Percentiles rank a stretch among this genome's conserved stretches.
These are phyloP conservation scores for Hoplostethus atlanticus DNA, from an alignment of 2,797 vertebrate species.

Conservation along the genomic window DNA sequence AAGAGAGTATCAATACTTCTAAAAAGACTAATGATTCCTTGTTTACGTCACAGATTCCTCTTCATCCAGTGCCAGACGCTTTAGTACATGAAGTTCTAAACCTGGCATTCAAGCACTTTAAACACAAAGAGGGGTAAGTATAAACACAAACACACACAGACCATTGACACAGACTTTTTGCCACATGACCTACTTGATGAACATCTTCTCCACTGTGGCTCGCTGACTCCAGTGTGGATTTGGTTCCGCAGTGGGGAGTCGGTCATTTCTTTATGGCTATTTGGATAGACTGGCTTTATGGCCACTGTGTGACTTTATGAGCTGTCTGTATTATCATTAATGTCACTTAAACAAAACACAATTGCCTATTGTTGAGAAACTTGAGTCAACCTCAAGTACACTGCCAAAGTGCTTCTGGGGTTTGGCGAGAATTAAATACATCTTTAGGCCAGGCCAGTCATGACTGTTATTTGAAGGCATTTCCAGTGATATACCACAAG, in stretches of 20 bases:
- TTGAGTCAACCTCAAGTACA: neutral
- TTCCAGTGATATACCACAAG: neutral
- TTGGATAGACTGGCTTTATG: conserved; percentile 16
- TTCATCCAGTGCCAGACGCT: conserved; percentile 99
- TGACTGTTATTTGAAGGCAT: neutral
- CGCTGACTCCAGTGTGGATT: conserved; percentile 3
- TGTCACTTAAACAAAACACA: conserved; percentile 30
- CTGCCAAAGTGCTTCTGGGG: neutral
- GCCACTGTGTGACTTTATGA: conserved; percentile 31
- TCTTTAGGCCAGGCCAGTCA: neutral
- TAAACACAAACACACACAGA: conserved; percentile 11
- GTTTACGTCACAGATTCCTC: conserved; percentile 92
- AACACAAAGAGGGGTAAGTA: conserved; percentile 99
- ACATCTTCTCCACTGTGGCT: neutral
- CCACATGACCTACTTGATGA: conserved; percentile 16
- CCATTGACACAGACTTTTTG: conserved; percentile 9
- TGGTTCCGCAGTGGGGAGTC: conserved; percentile 16
- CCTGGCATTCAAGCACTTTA: conserved; percentile 99
- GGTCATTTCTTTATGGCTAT: conserved; percentile 23
- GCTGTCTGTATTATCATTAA: conserved; percentile 27
- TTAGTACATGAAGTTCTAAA: conserved; percentile 99
- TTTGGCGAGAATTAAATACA: neutral
- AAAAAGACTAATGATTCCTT: conserved; percentile 66
- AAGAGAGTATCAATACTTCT: conserved; percentile 51
- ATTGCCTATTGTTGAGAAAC: conserved; percentile 12